Percentiles rank a stretch among this genome's conserved stretches.
phyloP scores from a whole-genome alignment of 2,797 vertebrate species.

The Anas flavirostris region DNA sequence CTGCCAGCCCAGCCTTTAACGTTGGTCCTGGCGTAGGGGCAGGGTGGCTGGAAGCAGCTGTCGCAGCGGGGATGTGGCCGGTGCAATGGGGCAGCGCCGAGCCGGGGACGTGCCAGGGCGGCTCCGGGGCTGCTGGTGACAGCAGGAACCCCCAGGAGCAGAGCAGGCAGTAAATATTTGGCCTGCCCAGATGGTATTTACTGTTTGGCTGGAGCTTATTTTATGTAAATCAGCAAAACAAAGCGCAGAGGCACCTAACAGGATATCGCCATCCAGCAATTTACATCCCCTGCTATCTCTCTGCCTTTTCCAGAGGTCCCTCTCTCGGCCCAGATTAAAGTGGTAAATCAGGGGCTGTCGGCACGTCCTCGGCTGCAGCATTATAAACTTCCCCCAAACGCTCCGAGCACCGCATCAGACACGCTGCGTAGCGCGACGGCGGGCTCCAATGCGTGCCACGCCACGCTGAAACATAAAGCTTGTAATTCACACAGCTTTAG shows the following conservation, averaged over 20 bases:
- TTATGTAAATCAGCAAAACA: neutral
- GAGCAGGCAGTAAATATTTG: neutral
- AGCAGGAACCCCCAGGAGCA: neutral
- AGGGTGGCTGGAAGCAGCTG: neutral
- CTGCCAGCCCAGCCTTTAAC: neutral
- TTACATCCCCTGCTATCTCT: neutral
- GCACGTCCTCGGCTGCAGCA: neutral
- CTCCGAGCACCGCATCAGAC: neutral
- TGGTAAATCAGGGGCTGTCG: neutral
- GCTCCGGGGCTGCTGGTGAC: neutral
- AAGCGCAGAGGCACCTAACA: neutral
- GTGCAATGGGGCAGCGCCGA: neutral
- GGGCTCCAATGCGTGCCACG: fast-evolving
- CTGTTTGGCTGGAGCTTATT: conserved; percentile 17
- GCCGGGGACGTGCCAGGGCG: neutral
- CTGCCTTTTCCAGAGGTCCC: neutral
- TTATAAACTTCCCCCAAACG: neutral
- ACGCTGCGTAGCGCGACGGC: neutral
- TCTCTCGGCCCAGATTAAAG: neutral
- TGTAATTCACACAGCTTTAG: neutral
- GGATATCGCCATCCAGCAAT: neutral
- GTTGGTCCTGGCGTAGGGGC: fast-evolving
- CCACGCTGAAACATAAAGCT: neutral
- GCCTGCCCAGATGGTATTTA: conserved; percentile 24
- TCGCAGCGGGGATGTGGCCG: fast-evolving